Percentiles rank a stretch among this genome's conserved stretches.
phyloP scores from a whole-genome alignment of 2,888 invertebrate genomes.

The Epirrita christyi region DNA sequence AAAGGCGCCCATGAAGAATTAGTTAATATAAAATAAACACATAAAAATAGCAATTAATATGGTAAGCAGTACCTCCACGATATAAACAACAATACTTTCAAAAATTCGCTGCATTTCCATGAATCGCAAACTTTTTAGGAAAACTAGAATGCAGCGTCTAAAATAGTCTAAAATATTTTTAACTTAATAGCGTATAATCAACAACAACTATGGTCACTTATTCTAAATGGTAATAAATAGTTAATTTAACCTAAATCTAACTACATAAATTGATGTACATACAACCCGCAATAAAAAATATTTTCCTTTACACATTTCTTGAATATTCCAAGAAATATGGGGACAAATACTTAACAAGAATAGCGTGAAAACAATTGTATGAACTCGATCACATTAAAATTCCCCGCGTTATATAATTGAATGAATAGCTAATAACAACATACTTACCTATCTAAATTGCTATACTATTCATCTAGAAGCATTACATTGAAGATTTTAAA shows the following conservation, averaged over 20 bases:
- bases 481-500: conserved; percentile 26
- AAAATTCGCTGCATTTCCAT: conserved; percentile 36
- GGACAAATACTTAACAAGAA: conserved; percentile 24
- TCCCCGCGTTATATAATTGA: conserved; percentile 21
- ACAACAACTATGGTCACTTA: conserved; percentile 57
- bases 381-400: conserved; percentile 24
- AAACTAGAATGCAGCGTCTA: conserved; percentile 38
- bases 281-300: conserved; percentile 36
- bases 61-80: conserved; percentile 30
- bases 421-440: conserved; percentile 27
- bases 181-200: conserved; percentile 50
- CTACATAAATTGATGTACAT: conserved; percentile 42
- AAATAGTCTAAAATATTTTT: conserved; percentile 39
- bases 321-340: conserved; percentile 30
- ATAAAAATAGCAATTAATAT: conserved; percentile 38
- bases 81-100: conserved; percentile 33
- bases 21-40: conserved; percentile 41
- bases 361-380: conserved; percentile 20
- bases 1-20: conserved; percentile 42
- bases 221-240: conserved; percentile 60
- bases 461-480: conserved; percentile 30
- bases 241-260: conserved; percentile 51
- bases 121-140: conserved; percentile 20
- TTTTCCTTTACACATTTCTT: conserved; percentile 32
- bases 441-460: conserved; percentile 37